These are phyloP conservation scores for Drosophila tristis DNA, from an alignment of 1,140 invertebrate genomes.

Conservation along the genomic window DNA sequence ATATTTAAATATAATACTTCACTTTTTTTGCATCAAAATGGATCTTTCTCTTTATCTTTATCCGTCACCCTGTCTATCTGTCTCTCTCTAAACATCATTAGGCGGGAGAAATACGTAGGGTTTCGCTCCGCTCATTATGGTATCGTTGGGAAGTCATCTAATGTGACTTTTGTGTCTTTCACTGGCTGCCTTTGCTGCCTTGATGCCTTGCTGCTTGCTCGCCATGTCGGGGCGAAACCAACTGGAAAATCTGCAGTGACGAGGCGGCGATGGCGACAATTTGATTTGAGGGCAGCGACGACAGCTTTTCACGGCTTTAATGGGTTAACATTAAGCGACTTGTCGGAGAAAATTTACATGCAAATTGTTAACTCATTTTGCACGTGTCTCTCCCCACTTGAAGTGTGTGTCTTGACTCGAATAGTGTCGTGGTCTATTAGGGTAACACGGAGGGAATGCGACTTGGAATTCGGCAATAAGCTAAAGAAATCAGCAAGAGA, in stretches of 20 bases:
- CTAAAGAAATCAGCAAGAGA: slow-evolving; percentile 18
- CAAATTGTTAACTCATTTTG: slow-evolving; percentile 56
- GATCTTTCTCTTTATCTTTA: neutral
- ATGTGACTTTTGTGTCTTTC: slow-evolving; percentile 55
- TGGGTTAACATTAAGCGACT: slow-evolving; percentile 72
- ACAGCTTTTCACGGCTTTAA: slow-evolving; percentile 53
- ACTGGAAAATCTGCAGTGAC: slow-evolving; percentile 66
- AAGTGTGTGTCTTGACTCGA: slow-evolving; percentile 41
- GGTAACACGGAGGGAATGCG: slow-evolving; percentile 15
- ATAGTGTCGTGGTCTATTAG: slow-evolving; percentile 42
- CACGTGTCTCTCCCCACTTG: slow-evolving; percentile 48
- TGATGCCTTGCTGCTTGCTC: neutral
- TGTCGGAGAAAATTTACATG: slow-evolving; percentile 49
- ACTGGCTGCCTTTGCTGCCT: slow-evolving; percentile 2
- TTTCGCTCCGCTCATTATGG: slow-evolving; percentile 51
- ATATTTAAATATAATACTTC: slow-evolving; percentile 22
- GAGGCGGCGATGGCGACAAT: slow-evolving; percentile 54
- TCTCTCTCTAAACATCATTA: slow-evolving; percentile 36
- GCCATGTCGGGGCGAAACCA: slow-evolving; percentile 35
- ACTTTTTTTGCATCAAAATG: neutral
- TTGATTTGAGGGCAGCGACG: slow-evolving; percentile 54
- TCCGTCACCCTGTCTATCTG: neutral
- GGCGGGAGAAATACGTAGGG: slow-evolving; percentile 30
- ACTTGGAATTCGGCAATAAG: slow-evolving; percentile 20
- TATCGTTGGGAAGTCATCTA: slow-evolving; percentile 64